Percentiles rank a stretch among this genome's conserved stretches.
Conservation (phyloP, 2,888 invertebrate species). For the Noctua janthina region DNA sequence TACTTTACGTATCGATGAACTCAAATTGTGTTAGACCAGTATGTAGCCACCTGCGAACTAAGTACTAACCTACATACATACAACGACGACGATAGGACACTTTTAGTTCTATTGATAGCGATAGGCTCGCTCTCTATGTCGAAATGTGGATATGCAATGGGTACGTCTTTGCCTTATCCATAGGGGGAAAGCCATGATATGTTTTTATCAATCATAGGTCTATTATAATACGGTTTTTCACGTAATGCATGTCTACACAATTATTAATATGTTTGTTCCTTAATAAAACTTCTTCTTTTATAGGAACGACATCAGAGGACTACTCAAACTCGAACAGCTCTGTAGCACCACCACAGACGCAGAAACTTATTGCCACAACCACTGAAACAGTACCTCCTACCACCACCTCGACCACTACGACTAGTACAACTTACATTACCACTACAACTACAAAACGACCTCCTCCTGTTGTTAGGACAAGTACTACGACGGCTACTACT, state of each 20-base stretch:
- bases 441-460: constrained; percentile 32
- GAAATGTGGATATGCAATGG: neutral
- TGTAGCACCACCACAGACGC: constrained; percentile 71
- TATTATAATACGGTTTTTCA: neutral
- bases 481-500: constrained; percentile 37
- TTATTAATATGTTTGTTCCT: neutral
- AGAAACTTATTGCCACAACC: constrained; percentile 74
- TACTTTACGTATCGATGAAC: no score
- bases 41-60: no score
- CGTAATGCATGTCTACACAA: neutral
- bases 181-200: neutral
- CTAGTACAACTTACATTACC: constrained; percentile 42
- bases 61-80: no score
- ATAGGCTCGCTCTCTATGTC: neutral
- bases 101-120: neutral
- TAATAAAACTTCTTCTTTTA: constrained; percentile 10
- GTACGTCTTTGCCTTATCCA: neutral
- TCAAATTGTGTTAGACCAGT: no score
- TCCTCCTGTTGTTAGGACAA: neutral
- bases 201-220: neutral
- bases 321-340: constrained; percentile 21
- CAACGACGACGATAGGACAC: no score
- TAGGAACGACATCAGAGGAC: neutral
- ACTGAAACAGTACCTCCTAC: constrained; percentile 33
- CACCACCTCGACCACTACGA: constrained; percentile 36